Conservation (phyloP, 1,140 invertebrate genomes). For the Drosophila trapezifrons region DNA sequence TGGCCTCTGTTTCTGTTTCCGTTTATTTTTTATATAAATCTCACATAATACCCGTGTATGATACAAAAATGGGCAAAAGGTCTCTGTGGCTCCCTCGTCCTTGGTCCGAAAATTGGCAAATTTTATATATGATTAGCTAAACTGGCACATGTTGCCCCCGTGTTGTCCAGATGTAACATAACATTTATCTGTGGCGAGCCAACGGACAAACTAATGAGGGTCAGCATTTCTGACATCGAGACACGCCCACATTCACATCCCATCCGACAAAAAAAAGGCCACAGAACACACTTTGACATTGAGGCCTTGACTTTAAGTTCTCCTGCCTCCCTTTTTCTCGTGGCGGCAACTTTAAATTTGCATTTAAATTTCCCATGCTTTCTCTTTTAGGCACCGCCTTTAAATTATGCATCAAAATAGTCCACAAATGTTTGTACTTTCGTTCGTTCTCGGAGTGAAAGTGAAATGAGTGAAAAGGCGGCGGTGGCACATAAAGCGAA, state of each 20-base stretch:
- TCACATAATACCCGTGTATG: constrained; percentile 61
- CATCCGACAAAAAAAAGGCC: background rate
- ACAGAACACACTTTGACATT: constrained; percentile 17
- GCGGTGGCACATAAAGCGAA: constrained; percentile 7
- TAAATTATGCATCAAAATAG: constrained; percentile 74
- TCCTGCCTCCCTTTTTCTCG: constrained; percentile 6
- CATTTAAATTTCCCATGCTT: constrained; percentile 50
- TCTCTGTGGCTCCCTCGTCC: constrained; percentile 19
- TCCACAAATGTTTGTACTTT: constrained; percentile 34
- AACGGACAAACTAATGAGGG: constrained; percentile 65
- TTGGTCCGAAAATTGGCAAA: constrained; percentile 38
- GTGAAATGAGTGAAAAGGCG: constrained; percentile 50
- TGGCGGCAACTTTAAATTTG: constrained; percentile 58
- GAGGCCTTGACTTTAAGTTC: constrained; percentile 36
- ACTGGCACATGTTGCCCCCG: constrained; percentile 61
- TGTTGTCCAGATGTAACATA: constrained; percentile 40
- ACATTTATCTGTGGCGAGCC: constrained; percentile 63
- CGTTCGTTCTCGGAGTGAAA: constrained; percentile 55
- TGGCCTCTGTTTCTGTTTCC: constrained; percentile 7
- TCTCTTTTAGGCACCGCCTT: constrained; percentile 25
- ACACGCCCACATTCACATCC: constrained; percentile 39
- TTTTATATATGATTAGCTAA: constrained; percentile 69
- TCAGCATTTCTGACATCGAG: constrained; percentile 51
- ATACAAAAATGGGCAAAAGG: constrained; percentile 57
- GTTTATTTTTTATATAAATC: constrained; percentile 53